Percentiles rank a stretch among this genome's conserved stretches.
Evolutionary conservation across 2,797 vertebrate genomes (phyloP).

Genomic region (Miichthys miiuy): DNA sequence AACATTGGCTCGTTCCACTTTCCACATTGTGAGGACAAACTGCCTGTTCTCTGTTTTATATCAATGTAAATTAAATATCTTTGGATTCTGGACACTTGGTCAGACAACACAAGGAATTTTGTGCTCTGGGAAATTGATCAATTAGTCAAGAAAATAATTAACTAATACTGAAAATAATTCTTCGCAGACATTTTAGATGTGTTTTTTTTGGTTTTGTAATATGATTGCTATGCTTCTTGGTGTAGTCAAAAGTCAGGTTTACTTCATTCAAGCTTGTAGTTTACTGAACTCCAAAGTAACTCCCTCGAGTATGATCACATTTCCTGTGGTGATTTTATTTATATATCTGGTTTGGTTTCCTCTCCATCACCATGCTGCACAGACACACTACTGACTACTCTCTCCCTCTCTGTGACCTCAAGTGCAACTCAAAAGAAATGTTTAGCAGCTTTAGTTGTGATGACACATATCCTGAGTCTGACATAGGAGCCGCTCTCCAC

Average conservation of each 20-base stretch:
- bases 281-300: not conserved
- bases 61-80: not conserved
- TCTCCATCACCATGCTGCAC: not conserved
- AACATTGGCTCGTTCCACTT: not conserved
- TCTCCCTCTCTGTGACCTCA: not conserved
- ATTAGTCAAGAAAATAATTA: not conserved
- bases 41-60: not conserved
- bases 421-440: not conserved
- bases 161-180: not conserved
- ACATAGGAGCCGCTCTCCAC: not conserved
- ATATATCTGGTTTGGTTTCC: slow-evolving; percentile 5
- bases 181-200: not conserved
- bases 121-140: not conserved
- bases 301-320: not conserved
- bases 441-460: not conserved
- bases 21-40: not conserved
- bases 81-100: not conserved
- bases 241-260: not conserved
- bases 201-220: not conserved
- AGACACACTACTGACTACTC: not conserved
- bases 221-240: not conserved
- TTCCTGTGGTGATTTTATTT: slow-evolving; percentile 4
- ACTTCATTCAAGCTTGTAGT: not conserved
- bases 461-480: not conserved
- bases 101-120: not conserved